A percentile compares a stretch with the other conserved stretches of the same genome.
These are phyloP conservation scores for Polyergus mexicanus DNA, from an alignment of 1,140 invertebrate genomes.

Conservation along the genomic window DNA sequence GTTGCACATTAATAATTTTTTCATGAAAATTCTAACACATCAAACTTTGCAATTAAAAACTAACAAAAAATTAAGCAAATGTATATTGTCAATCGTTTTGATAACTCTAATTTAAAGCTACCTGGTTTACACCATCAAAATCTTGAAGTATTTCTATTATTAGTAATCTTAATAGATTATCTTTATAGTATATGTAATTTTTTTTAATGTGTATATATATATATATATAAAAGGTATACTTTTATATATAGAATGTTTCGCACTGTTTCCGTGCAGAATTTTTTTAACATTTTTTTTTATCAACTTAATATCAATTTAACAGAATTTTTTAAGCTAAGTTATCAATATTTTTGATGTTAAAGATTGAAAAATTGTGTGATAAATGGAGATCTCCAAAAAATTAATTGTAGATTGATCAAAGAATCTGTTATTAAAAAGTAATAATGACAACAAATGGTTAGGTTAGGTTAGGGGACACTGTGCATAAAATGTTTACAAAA, in stretches of 20 bases:
- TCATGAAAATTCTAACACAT: constrained; percentile 7
- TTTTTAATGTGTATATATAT: not conserved
- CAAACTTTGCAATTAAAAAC: constrained; percentile 10
- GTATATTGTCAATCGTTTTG: not conserved
- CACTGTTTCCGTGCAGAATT: too few species aligned
- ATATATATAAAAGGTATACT: not conserved
- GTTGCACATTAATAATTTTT: not conserved
- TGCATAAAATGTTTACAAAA: not conserved
- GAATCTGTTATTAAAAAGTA: too few species aligned
- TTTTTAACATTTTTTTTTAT: too few species aligned
- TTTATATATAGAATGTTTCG: not conserved
- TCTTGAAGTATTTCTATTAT: not conserved
- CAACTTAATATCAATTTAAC: too few species aligned
- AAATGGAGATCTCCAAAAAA: too few species aligned
- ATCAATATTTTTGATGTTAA: too few species aligned
- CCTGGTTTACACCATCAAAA: not conserved
- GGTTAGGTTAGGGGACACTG: too few species aligned
- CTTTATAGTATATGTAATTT: not conserved
- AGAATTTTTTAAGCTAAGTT: too few species aligned
- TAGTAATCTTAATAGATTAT: constrained; percentile 23
- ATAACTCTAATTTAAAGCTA: not conserved
- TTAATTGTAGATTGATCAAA: too few species aligned
- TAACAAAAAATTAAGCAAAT: constrained; percentile 15
- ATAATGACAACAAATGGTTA: too few species aligned
- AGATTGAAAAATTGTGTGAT: too few species aligned